Conservation (phyloP, 2,113 vertebrate species). For the Stictonetta naevosa region DNA sequence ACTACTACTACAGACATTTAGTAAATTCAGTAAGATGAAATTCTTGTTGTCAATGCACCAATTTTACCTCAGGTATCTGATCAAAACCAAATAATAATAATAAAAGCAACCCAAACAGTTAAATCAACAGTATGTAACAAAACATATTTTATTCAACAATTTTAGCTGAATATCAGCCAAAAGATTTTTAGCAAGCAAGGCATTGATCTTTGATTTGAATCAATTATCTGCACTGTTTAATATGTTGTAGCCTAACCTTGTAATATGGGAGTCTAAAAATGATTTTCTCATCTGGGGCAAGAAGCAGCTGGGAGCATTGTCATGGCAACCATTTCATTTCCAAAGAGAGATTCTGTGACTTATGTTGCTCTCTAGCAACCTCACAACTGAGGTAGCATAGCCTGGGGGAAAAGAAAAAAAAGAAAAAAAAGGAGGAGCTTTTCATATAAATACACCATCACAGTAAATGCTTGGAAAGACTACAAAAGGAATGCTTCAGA, state of each 20-base stretch:
- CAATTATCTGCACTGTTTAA: not conserved
- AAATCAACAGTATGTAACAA: not conserved
- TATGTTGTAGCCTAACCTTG: not conserved
- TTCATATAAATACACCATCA: not conserved
- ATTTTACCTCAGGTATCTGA: not conserved
- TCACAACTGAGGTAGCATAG: not conserved
- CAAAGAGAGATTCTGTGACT: not conserved
- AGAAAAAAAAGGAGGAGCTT: not conserved
- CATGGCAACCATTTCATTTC: conserved; percentile 43
- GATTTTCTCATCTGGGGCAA: conserved; percentile 13
- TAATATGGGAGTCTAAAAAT: not conserved
- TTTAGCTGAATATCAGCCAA: not conserved
- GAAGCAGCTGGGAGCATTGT: conserved; percentile 19
- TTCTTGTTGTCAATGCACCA: not conserved
- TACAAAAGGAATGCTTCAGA: not conserved
- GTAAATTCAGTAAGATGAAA: not conserved
- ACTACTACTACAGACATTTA: not conserved
- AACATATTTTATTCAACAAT: not conserved
- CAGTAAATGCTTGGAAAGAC: not conserved
- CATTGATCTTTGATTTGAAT: not conserved
- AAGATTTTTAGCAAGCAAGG: not conserved
- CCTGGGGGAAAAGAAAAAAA: not conserved
- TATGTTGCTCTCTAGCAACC: conserved; percentile 16
- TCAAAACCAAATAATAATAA: not conserved
- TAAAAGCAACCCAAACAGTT: not conserved